These are phyloP conservation scores for Plotosus lineatus DNA, from an alignment of 2,113 vertebrate species.

Conservation along the genomic window DNA sequence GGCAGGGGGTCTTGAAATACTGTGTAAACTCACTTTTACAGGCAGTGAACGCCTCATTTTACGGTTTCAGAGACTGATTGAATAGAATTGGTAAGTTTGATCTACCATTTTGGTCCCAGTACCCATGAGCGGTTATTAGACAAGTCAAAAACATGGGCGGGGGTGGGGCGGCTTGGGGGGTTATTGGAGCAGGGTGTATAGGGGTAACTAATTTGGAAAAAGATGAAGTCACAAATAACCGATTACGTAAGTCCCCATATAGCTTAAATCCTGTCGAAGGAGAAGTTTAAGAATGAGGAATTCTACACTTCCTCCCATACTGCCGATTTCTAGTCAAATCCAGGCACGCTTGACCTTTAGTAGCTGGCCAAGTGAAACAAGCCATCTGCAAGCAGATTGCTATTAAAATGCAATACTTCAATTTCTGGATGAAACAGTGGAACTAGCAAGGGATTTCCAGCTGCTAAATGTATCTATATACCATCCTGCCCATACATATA, in stretches of 20 bases:
- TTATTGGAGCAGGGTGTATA: no score
- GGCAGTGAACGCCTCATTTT: no score
- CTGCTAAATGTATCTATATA: background rate
- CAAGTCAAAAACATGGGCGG: no score
- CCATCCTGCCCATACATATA: background rate
- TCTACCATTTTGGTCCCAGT: no score
- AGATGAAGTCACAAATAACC: background rate
- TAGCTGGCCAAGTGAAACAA: slow-evolving; percentile 56
- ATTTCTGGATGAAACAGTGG: background rate
- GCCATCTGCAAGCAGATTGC: slow-evolving; percentile 53
- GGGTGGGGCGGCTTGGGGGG: no score
- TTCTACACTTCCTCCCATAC: slow-evolving; percentile 51
- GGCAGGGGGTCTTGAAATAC: no score
- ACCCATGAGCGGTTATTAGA: no score
- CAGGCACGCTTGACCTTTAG: slow-evolving; percentile 66
- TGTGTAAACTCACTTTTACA: no score
- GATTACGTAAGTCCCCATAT: background rate
- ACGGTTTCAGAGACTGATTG: no score
- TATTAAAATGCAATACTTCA: slow-evolving; percentile 59
- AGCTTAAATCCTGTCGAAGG: background rate
- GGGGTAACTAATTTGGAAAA: background rate
- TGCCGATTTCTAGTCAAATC: slow-evolving; percentile 65
- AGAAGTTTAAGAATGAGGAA: slow-evolving; percentile 49
- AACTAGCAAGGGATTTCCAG: background rate
- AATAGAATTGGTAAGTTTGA: no score